Conservation (phyloP, 2,797 vertebrate genomes). For the Ctenosaura bakeri region DNA sequence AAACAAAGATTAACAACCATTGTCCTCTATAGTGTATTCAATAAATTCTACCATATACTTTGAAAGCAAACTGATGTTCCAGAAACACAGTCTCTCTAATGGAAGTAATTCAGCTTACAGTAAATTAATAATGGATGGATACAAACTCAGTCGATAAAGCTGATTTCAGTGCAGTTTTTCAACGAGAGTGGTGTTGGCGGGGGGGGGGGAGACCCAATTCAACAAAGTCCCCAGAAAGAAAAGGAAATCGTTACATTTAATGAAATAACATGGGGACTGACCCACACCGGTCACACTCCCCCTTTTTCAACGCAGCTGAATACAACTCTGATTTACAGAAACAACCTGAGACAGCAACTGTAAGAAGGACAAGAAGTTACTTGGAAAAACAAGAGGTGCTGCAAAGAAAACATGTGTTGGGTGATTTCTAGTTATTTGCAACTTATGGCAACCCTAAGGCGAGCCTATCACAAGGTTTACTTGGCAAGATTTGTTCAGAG, state of each 20-base stretch:
- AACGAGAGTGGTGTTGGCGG: background rate
- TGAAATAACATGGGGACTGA: background rate
- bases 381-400: background rate
- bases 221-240: background rate
- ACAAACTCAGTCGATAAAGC: background rate
- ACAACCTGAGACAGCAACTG: background rate
- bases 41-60: background rate
- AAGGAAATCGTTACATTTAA: background rate
- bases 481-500: too few relatives aligned
- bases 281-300: background rate
- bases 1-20: too few relatives aligned
- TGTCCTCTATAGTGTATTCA: too few relatives aligned
- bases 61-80: background rate
- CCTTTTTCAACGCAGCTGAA: background rate
- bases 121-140: conserved; percentile 6
- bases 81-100: background rate
- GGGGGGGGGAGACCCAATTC: too few relatives aligned
- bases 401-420: background rate
- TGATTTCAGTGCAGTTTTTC: background rate
- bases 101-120: background rate
- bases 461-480: too few relatives aligned
- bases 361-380: background rate
- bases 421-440: too few relatives aligned
- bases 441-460: too few relatives aligned
- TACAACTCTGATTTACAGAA: background rate